phyloP scores from a whole-genome alignment of 1,140 invertebrate species.

The Achatina immaculata region DNA sequence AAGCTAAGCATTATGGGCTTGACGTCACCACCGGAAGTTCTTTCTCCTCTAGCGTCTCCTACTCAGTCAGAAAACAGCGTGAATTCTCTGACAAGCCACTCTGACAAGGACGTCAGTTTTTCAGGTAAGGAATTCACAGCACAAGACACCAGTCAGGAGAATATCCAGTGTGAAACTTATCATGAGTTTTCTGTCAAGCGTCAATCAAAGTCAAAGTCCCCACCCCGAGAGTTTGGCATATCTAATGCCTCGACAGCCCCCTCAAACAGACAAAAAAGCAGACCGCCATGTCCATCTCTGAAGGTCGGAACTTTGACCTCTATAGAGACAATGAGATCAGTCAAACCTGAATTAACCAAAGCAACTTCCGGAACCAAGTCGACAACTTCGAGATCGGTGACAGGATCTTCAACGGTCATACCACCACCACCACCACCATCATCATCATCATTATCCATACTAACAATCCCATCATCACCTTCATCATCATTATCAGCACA shows the following conservation, averaged over 20 bases:
- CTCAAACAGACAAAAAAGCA: neutral
- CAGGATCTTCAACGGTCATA: too few relatives aligned
- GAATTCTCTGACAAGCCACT: neutral
- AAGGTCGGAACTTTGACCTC: neutral
- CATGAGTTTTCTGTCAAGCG: too few relatives aligned
- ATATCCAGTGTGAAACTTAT: too few relatives aligned
- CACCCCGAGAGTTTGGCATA: neutral
- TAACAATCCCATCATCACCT: too few relatives aligned
- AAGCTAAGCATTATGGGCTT: slow-evolving; percentile 6
- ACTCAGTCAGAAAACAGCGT: neutral
- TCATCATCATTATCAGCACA: too few relatives aligned
- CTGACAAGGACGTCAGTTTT: neutral
- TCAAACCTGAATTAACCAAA: neutral
- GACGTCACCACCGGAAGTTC: slow-evolving; percentile 2
- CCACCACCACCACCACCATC: too few relatives aligned
- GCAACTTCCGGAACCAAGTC: too few relatives aligned
- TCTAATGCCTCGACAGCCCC: neutral
- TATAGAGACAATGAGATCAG: too few relatives aligned
- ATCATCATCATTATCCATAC: too few relatives aligned
- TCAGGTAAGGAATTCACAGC: neutral
- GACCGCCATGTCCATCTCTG: neutral
- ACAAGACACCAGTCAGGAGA: too few relatives aligned
- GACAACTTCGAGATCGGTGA: too few relatives aligned
- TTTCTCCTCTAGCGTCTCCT: slow-evolving; percentile 22
- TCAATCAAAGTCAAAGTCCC: neutral